A percentile compares a stretch with the other conserved stretches of the same genome.
Conservation (phyloP, 2,113 vertebrate genomes). For the Limanda limanda region DNA sequence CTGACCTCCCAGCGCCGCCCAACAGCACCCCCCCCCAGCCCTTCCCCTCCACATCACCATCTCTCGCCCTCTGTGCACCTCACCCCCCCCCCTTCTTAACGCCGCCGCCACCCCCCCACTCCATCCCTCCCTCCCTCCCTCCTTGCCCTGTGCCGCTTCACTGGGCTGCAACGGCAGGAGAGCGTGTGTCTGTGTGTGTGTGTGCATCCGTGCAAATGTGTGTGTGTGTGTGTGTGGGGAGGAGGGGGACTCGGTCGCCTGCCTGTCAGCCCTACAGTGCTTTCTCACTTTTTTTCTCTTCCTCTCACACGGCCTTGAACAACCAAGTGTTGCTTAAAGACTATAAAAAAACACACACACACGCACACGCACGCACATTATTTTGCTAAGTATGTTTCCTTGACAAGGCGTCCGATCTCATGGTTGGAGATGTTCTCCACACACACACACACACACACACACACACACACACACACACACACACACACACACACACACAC, state of each 20-base stretch:
- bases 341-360: slow-evolving; percentile 37
- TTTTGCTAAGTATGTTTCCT: slow-evolving; percentile 7
- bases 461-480: too few species aligned
- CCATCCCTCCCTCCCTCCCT: slow-evolving; percentile 27
- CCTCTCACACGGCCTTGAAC: slow-evolving; percentile 67
- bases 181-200: slow-evolving; percentile 15
- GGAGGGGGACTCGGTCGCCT: slow-evolving; percentile 64
- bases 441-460: not conserved
- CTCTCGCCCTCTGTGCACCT: slow-evolving; percentile 62
- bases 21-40: slow-evolving; percentile 24
- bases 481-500: too few species aligned
- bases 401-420: slow-evolving; percentile 7
- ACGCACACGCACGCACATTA: slow-evolving; percentile 15
- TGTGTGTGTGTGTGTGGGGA: slow-evolving; percentile 1
- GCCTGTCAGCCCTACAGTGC: slow-evolving; percentile 70
- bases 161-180: slow-evolving; percentile 78
- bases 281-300: slow-evolving; percentile 73
- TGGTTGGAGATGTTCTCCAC: not conserved
- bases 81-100: slow-evolving; percentile 28
- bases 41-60: slow-evolving; percentile 49
- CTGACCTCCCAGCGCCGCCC: slow-evolving; percentile 77
- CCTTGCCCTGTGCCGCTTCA: slow-evolving; percentile 79
- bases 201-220: slow-evolving; percentile 21
- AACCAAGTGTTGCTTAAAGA: slow-evolving; percentile 69
- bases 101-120: not conserved